phyloP scores from a whole-genome alignment of 2,113 vertebrate genomes.

The Dolichotis patagonum region DNA sequence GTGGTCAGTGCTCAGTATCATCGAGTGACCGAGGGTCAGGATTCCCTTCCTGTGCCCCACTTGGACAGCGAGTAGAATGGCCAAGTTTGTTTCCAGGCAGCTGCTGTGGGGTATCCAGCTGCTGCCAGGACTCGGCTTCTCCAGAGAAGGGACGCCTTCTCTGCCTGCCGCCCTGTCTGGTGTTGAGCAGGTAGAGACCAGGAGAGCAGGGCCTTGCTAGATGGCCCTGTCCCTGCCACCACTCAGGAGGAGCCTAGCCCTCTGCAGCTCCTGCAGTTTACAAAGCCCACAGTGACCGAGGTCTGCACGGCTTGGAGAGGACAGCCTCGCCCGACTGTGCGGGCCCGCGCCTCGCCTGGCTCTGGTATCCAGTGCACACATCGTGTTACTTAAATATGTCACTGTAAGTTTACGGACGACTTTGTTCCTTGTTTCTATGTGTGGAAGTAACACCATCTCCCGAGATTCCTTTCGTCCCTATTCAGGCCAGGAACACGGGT shows the following conservation, averaged over 20 bases:
- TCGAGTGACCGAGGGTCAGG: not conserved
- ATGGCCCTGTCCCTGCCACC: not conserved
- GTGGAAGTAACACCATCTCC: not conserved
- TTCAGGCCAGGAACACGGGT: constrained; percentile 38
- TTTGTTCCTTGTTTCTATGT: constrained; percentile 8
- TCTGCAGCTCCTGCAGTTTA: not conserved
- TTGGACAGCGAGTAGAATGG: not conserved
- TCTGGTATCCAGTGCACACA: not conserved
- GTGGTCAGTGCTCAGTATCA: too few relatives aligned
- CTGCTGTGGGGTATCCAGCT: not conserved
- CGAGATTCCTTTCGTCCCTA: not conserved
- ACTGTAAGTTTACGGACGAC: not conserved
- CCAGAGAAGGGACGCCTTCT: too few relatives aligned
- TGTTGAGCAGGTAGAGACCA: not conserved
- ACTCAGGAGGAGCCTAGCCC: too few relatives aligned
- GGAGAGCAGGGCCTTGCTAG: not conserved
- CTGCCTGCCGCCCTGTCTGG: not conserved
- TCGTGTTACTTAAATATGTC: not conserved
- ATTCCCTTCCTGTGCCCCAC: not conserved
- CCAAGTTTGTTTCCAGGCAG: not conserved
- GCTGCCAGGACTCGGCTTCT: not conserved
- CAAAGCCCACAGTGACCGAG: not conserved
- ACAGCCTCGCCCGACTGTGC: not conserved
- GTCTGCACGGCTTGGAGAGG: not conserved
- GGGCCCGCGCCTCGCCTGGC: not conserved